Evolutionary conservation across 2,797 vertebrate species (phyloP), one percentile per base, ranked within the genome.

Genomic region (Graptemys geographica): DNA sequence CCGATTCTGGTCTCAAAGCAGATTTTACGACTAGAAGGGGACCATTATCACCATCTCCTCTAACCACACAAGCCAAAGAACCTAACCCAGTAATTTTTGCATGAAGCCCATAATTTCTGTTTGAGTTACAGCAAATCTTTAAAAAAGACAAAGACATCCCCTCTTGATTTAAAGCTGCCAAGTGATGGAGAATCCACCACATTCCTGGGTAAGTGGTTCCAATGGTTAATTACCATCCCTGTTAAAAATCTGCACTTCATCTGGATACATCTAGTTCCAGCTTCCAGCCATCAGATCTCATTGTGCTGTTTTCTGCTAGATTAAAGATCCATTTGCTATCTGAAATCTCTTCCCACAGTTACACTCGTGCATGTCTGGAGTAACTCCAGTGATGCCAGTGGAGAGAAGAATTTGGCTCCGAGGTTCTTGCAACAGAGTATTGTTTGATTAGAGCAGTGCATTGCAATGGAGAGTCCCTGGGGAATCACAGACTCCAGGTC

Each of bases 281-380:
- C 91, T 74, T 90, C 33, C 37, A 90, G 51, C 21, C 52, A 53
- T 25, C 81, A 25, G 83, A 11, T 55, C 79, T 2, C 7, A 11
- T 9, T 88, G 88, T 56, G 47, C 16, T 21, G 19, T 44, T 5
- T 53, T 37, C 28, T 49, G 21, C 47, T 47, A 49, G 74, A 76
- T 76, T 76, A 72, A 87, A 69, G 59, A 88, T 79, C 25, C 1
- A 1, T 6, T 86, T 19, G 11, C 41, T 23, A 23, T 12, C 59
- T 0, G 0, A 84, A 79, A 23, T 4, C 11, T 4, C 57, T 53
- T 78, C 44, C 37, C 27, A 78, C 27, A 81, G 74, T 0, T 0
- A 44, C 23, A 41, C 76, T 69, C 37, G 9, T 65, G 9, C 1
- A 15, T 25, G 52, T 74, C 0, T 6, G 41, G 74, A 41, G 37